phyloP scores from a whole-genome alignment of 2,888 invertebrate species.

The Megamerina dolium region DNA sequence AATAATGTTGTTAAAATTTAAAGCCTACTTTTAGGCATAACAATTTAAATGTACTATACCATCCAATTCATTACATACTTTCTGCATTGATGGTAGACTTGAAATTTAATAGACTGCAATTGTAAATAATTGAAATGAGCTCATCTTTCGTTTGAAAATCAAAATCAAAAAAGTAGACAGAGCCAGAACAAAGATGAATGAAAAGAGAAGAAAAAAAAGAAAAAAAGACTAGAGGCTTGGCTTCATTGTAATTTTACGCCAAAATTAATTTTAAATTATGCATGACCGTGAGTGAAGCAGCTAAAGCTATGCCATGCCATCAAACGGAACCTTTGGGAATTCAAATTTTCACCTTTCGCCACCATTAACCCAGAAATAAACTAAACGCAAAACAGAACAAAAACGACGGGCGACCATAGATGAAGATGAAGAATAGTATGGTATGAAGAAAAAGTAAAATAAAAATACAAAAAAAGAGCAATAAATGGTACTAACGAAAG shows the following conservation, averaged over 20 bases:
- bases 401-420: background rate
- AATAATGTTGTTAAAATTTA: no score
- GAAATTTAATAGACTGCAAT: no score
- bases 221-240: no score
- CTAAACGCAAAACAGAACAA: background rate
- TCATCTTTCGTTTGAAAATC: no score
- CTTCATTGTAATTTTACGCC: slow-evolving; percentile 20
- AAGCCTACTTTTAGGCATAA: no score
- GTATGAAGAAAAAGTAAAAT: no score
- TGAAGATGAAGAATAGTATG: background rate
- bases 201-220: no score
- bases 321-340: slow-evolving; percentile 18
- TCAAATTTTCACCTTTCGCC: slow-evolving; percentile 15
- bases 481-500: background rate
- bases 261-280: slow-evolving; percentile 26
- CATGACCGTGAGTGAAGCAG: slow-evolving; percentile 15
- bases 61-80: no score
- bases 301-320: background rate
- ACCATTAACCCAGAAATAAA: background rate
- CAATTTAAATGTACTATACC: no score
- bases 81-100: no score
- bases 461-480: slow-evolving; percentile 10
- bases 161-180: background rate
- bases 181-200: background rate
- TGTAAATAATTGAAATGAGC: no score